These are phyloP conservation scores for Serripes groenlandicus DNA, from an alignment of 2,888 invertebrate species.

Conservation along the genomic window DNA sequence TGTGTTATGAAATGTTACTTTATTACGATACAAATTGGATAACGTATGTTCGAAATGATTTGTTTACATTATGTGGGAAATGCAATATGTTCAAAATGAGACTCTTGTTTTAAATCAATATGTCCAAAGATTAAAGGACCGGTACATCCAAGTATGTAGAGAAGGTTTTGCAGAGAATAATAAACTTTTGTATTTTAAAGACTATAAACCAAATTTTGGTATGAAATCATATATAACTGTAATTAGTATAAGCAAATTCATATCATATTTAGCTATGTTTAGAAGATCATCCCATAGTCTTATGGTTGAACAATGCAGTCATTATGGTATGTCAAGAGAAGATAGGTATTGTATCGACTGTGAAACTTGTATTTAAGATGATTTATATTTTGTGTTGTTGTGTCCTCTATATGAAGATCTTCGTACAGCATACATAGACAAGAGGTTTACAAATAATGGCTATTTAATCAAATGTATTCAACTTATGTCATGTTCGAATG, in stretches of 20 bases:
- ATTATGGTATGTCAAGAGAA: conserved; percentile 4
- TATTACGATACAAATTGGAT: conserved; percentile 20
- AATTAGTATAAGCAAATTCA: neutral
- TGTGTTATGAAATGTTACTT: conserved; percentile 32
- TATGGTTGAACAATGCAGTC: neutral
- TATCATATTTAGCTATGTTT: neutral
- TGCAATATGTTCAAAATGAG: conserved; percentile 9
- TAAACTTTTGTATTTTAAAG: neutral
- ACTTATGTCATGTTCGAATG: conserved; percentile 8
- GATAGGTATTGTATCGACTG: neutral
- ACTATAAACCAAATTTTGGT: neutral
- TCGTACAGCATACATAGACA: neutral
- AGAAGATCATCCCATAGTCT: neutral
- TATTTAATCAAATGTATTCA: neutral
- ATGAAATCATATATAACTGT: conserved; percentile 1
- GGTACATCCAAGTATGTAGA: conserved; percentile 11
- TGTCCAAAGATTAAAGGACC: conserved; percentile 18
- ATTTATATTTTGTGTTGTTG: neutral
- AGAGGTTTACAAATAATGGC: neutral
- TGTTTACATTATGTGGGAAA: conserved; percentile 23
- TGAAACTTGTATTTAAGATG: neutral
- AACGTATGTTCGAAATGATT: neutral
- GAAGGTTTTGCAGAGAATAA: neutral
- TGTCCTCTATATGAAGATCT: conserved; percentile 11
- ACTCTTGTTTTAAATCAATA: conserved; percentile 9